Evolutionary conservation across 2,797 vertebrate genomes (phyloP).

Genomic region (Netta rufina): DNA sequence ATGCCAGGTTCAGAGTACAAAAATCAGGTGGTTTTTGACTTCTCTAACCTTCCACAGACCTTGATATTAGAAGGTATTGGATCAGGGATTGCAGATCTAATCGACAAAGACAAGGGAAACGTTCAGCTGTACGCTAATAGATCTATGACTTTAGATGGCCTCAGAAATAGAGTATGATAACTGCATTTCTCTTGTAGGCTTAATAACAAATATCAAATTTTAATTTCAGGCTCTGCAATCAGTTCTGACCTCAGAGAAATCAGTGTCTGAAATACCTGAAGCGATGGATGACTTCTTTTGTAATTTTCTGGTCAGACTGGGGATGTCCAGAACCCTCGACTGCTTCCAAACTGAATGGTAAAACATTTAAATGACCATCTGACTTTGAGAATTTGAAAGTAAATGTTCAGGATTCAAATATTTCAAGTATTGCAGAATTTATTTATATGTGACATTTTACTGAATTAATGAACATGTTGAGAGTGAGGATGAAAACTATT

Average conservation of each 20-base stretch:
- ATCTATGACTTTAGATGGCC: not conserved
- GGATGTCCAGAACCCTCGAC: conserved; percentile 89
- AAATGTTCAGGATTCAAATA: not conserved
- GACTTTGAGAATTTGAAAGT: not conserved
- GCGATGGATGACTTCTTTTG: conserved; percentile 87
- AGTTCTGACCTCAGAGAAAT: conserved; percentile 43
- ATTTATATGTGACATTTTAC: not conserved
- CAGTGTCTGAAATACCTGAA: conserved; percentile 67
- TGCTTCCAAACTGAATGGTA: conserved; percentile 94
- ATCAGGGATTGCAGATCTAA: not conserved
- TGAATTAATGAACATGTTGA: not conserved
- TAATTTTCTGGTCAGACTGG: conserved; percentile 87
- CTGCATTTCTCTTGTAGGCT: not conserved
- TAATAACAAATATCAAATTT: conserved; percentile 33
- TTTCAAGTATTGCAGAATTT: not conserved
- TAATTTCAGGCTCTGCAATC: conserved; percentile 73
- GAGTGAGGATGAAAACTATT: not conserved
- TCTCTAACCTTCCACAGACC: not conserved
- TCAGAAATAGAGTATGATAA: not conserved
- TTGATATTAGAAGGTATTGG: not conserved
- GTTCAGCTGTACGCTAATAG: not conserved
- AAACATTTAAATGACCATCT: not conserved
- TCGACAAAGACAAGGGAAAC: not conserved
- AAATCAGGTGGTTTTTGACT: not conserved
- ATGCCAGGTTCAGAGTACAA: not conserved